These are phyloP conservation scores for Vandiemenella viatica DNA, from an alignment of 2,888 invertebrate genomes.

Conservation along the genomic window DNA sequence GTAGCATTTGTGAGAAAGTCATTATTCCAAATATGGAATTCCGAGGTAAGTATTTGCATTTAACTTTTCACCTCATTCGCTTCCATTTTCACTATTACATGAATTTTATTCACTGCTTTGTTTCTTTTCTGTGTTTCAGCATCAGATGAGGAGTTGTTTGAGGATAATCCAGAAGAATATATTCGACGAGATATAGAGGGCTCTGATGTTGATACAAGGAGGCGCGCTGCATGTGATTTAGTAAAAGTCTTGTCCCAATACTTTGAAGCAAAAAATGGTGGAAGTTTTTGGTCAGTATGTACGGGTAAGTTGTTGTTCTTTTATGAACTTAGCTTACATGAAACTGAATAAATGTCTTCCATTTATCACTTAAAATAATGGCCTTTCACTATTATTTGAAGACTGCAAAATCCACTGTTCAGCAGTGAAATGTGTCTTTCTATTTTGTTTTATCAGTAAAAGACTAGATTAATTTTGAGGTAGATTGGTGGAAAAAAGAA, in stretches of 20 bases:
- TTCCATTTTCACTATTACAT: conserved; percentile 3
- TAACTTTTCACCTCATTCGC: not conserved
- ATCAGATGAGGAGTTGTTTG: conserved; percentile 91
- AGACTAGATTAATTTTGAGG: no score
- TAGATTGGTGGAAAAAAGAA: no score
- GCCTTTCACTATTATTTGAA: no score
- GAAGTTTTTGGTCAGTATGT: conserved; percentile 77
- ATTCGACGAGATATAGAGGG: conserved; percentile 94
- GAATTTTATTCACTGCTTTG: not conserved
- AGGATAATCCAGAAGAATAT: conserved; percentile 96
- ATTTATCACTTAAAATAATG: no score
- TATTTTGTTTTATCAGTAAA: no score
- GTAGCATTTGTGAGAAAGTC: conserved; percentile 93
- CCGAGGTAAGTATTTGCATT: conserved; percentile 43
- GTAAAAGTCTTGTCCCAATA: conserved; percentile 79
- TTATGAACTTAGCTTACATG: no score
- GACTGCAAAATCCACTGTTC: no score
- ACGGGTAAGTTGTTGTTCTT: no score
- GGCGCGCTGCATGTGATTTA: conserved; percentile 92
- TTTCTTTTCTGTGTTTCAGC: conserved; percentile 30
- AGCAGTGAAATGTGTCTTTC: no score
- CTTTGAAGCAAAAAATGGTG: conserved; percentile 77
- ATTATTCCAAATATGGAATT: conserved; percentile 97
- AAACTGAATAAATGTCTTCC: no score
- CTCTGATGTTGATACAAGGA: conserved; percentile 90